These are phyloP conservation scores for Callithrix jacchus DNA, from an alignment of 2,113 vertebrate species.

Conservation along the genomic window DNA sequence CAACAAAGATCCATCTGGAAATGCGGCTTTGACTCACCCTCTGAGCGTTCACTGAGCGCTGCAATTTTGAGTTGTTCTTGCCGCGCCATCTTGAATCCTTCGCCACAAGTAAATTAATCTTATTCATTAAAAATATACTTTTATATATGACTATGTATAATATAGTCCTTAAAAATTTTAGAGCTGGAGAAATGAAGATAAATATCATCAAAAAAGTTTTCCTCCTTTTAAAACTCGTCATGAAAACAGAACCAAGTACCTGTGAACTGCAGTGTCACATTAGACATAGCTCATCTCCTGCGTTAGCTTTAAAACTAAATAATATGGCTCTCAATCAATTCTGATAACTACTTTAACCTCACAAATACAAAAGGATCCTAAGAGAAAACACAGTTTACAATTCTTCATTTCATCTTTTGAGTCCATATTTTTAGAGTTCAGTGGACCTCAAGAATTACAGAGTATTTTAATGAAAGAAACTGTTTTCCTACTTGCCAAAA, in stretches of 20 bases:
- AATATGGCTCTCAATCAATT: slow-evolving; percentile 12
- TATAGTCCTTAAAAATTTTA: neutral
- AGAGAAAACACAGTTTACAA: slow-evolving; percentile 53
- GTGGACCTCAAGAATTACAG: slow-evolving; percentile 74
- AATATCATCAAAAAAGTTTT: neutral
- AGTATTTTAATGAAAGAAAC: slow-evolving; percentile 73
- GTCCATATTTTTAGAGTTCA: slow-evolving; percentile 66
- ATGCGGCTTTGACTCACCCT: too few species aligned
- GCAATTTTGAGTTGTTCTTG: too few species aligned
- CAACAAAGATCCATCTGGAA: too few species aligned
- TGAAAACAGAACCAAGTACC: neutral
- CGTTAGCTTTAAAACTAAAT: slow-evolving; percentile 17
- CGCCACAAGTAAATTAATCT: neutral
- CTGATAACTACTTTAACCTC: slow-evolving; percentile 60
- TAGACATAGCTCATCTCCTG: neutral
- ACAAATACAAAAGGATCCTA: neutral
- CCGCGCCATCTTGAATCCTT: too few species aligned
- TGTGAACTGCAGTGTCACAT: neutral
- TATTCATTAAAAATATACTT: neutral
- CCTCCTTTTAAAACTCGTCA: neutral
- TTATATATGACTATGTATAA: neutral
- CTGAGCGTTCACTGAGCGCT: too few species aligned
- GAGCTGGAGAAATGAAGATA: neutral
- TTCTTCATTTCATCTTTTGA: slow-evolving; percentile 76
- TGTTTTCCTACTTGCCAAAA: slow-evolving; percentile 79